phyloP scores from a whole-genome alignment of 2,797 vertebrate species.

The Agapornis canus region DNA sequence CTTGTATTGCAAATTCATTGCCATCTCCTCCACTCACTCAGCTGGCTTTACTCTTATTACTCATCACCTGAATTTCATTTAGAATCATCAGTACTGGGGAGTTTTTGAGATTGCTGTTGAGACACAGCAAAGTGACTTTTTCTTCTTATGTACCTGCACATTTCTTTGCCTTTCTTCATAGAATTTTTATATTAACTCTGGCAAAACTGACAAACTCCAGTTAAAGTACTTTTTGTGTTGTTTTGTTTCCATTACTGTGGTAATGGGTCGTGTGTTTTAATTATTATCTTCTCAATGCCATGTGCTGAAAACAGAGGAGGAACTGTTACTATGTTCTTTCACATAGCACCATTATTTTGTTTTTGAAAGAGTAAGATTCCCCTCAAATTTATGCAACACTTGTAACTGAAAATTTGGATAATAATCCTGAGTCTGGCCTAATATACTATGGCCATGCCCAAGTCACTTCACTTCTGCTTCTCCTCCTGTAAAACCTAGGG shows the following conservation, averaged over 20 bases:
- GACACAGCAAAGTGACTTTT: not conserved
- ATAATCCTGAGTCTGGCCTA: not conserved
- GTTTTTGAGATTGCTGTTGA: not conserved
- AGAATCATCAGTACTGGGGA: not conserved
- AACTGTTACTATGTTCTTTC: not conserved
- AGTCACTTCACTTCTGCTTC: not conserved
- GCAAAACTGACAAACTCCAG: not conserved
- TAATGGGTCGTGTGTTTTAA: not conserved
- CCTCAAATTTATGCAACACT: not conserved
- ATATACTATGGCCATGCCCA: not conserved
- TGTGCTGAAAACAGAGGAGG: not conserved
- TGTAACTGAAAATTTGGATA: not conserved
- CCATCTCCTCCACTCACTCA: not conserved
- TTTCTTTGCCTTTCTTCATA: not conserved
- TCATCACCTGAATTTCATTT: not conserved
- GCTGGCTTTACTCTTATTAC: not conserved
- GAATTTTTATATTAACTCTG: not conserved
- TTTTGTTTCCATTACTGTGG: not conserved
- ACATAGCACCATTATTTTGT: not conserved
- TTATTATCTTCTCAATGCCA: not conserved
- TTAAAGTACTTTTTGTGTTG: not conserved
- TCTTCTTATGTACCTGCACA: not conserved
- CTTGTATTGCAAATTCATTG: not conserved
- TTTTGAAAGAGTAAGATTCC: not conserved
- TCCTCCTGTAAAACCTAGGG: not conserved